Conservation (phyloP, 2,113 vertebrate species). For the Tyrannus savana region DNA sequence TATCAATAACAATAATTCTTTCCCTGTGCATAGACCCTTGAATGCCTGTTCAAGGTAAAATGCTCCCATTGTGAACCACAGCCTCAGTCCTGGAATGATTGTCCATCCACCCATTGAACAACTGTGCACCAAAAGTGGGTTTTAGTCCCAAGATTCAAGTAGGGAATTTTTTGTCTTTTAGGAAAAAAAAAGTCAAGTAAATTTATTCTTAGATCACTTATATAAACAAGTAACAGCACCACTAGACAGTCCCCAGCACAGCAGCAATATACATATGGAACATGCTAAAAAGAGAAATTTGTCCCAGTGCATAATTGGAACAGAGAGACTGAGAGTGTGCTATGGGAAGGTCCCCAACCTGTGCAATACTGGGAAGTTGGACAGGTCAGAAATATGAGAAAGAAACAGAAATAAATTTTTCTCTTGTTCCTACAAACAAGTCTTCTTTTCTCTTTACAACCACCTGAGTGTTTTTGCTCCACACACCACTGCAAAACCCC, state of each 20-base stretch:
- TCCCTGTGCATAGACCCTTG: not conserved
- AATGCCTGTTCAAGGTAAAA: not conserved
- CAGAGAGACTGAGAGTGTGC: not conserved
- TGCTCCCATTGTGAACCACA: not conserved
- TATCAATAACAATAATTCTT: not conserved
- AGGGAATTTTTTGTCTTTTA: not conserved
- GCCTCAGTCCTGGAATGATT: not conserved
- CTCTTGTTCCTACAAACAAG: not conserved
- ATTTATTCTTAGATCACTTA: not conserved
- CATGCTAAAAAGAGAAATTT: not conserved
- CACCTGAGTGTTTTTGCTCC: rapidly evolving
- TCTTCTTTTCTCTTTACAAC: not conserved
- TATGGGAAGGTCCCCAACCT: not conserved
- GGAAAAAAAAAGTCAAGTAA: not conserved
- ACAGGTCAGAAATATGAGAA: not conserved
- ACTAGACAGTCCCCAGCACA: not conserved
- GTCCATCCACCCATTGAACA: not conserved
- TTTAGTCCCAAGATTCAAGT: not conserved
- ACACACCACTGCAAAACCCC: not conserved
- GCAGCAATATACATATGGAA: not conserved
- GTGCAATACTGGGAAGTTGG: not conserved
- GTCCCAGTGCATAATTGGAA: not conserved
- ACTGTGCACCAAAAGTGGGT: not conserved
- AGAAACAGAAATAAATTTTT: not conserved
- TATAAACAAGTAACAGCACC: not conserved